These are phyloP conservation scores for Ornithoptera priamus DNA, from an alignment of 2,888 invertebrate genomes.

Conservation along the genomic window DNA sequence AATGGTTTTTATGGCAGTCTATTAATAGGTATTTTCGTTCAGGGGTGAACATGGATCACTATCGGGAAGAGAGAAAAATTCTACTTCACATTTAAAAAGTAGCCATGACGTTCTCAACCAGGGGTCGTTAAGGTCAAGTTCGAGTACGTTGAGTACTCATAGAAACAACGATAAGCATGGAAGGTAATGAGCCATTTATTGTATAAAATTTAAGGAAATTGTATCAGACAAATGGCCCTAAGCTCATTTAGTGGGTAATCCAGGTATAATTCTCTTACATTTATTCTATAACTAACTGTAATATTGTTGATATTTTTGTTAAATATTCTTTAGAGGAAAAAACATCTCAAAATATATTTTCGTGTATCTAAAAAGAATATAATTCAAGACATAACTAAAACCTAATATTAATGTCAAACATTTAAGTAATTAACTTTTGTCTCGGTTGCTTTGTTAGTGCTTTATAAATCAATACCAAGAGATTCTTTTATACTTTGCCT, in stretches of 20 bases:
- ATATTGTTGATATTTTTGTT: no score
- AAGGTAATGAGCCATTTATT: conserved; percentile 42
- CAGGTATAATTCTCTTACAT: no score
- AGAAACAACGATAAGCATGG: conserved; percentile 76
- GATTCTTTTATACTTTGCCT: not conserved
- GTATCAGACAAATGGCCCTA: no score
- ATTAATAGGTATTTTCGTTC: conserved; percentile 22
- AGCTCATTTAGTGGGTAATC: no score
- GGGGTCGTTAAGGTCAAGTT: conserved; percentile 81
- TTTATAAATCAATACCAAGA: not conserved
- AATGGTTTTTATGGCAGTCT: no score
- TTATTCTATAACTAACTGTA: no score
- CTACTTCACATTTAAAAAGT: conserved; percentile 59
- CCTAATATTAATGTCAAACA: not conserved
- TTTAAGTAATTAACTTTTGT: not conserved
- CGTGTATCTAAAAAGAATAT: no score
- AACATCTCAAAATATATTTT: no score
- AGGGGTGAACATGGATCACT: conserved; percentile 71
- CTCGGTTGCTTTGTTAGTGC: not conserved
- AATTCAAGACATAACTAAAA: no score
- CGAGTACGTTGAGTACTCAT: conserved; percentile 80
- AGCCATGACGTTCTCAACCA: conserved; percentile 63
- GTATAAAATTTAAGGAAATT: conserved; percentile 19
- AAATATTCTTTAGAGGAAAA: no score
- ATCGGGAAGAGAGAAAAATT: conserved; percentile 66